phyloP scores from a whole-genome alignment of 2,888 invertebrate genomes.

The Cantharis rustica region DNA sequence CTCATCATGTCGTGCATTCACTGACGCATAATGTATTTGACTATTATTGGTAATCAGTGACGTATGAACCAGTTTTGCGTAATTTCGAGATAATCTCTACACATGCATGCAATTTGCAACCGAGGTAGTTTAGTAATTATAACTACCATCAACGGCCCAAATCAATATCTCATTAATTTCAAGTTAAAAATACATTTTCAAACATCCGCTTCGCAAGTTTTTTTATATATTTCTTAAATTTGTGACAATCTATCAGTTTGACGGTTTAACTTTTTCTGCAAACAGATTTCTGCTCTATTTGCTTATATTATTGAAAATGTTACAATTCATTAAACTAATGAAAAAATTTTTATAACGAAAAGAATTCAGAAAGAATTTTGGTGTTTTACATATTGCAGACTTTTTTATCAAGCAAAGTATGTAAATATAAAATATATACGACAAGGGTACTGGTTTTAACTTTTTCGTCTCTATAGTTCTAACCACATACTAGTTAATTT shows the following conservation, averaged over 20 bases:
- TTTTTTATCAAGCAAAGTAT: not conserved
- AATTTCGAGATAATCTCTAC: conserved; percentile 37
- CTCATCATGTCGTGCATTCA: conserved; percentile 18
- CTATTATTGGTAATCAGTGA: conserved; percentile 29
- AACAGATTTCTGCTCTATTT: not conserved
- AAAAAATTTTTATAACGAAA: not conserved
- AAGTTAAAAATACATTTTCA: not conserved
- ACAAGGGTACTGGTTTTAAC: not conserved
- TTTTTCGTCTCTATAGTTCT: not conserved
- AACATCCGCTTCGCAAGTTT: not conserved
- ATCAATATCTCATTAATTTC: not conserved
- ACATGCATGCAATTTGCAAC: conserved; percentile 2
- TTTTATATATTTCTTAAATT: not conserved
- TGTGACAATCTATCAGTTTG: not conserved
- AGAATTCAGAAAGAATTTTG: not conserved
- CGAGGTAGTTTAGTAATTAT: not conserved
- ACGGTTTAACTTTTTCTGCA: not conserved
- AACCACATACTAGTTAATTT: not conserved
- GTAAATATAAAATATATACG: not conserved
- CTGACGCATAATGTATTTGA: conserved; percentile 25
- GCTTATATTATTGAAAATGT: not conserved
- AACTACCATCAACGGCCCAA: not conserved
- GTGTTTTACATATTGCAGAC: not conserved
- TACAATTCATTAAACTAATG: not conserved
- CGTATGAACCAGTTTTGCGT: conserved; percentile 35